Base-by-base conservation (phyloP, 1,140 invertebrate genomes). In the Steinernema feltiae region DNA sequence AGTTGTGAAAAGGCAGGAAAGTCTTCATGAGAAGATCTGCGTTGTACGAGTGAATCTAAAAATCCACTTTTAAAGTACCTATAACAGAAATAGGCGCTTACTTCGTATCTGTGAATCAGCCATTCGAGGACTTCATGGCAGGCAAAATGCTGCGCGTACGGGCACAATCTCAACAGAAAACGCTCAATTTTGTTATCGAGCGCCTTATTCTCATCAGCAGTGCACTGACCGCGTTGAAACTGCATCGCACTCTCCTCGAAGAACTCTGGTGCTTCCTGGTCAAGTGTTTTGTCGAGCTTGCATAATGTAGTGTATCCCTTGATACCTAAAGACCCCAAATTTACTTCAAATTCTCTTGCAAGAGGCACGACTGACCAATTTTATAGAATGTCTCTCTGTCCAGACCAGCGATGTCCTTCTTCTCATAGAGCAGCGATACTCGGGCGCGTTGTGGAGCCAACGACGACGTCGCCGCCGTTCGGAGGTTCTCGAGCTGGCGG, bases 31-130 rank as follows among this genome's bases (percentile, higher is more conserved):
- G 32, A 27, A 74, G 74, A 21, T 79, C 78, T 0, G 78, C 78
- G 35, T 79, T 79, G 78, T 80, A 79, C 0, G 78, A 70, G 72
- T 79, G 72, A 71, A 79, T 79, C 72, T 79, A 70, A 71, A 69
- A n/a, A 24, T 2, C 24, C 30, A 31, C 17, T 48, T 76, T 71
- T 12, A 29, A 72, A 15, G 30, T 41, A 73, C n/a, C 1, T 30
- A 27, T 74, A 18, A 30, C 27, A 21, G 30, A 78, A 72, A 76
- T 78, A n/a, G n/a, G n/a, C n/a, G 30, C 73, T 31, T 18, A 77
- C 76, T 30, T 77, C 75, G 48, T 74, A 79, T 21, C 71, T 73
- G 71, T 78, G 48, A 30, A 79, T 78, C 24, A 79, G 72, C 73
- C 53, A 79, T 46, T 79, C 78, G 31, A 79, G 76, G 2, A 74